These are phyloP conservation scores for Halichoerus grypus DNA, from an alignment of 2,113 vertebrate species.

Conservation along the genomic window DNA sequence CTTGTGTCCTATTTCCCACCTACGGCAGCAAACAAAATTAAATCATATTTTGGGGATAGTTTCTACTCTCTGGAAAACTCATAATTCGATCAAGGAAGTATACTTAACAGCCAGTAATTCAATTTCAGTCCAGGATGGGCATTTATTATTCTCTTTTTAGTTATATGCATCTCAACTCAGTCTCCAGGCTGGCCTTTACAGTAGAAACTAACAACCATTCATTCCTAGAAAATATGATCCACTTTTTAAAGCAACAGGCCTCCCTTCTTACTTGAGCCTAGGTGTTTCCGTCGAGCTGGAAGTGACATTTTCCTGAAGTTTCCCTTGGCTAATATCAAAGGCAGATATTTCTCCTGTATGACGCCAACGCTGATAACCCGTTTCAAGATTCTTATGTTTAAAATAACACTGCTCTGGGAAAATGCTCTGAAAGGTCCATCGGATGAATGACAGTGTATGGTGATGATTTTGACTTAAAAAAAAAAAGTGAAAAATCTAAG, in stretches of 20 bases:
- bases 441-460: not conserved
- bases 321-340: not conserved
- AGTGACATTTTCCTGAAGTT: not conserved
- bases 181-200: constrained; percentile 43
- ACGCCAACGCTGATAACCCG: not conserved
- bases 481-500: not conserved
- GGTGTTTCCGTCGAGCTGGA: not conserved
- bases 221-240: constrained; percentile 39
- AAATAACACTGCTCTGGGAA: not conserved
- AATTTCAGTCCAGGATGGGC: constrained; percentile 56
- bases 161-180: constrained; percentile 43
- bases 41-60: constrained; percentile 29
- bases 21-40: constrained; percentile 50
- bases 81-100: constrained; percentile 69
- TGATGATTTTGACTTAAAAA: constrained; percentile 31
- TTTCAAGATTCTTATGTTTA: not conserved
- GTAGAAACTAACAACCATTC: not conserved
- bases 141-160: constrained; percentile 70
- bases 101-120: constrained; percentile 61
- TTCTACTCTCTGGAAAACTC: constrained; percentile 64
- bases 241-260: constrained; percentile 24
- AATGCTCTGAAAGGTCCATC: not conserved
- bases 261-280: not conserved
- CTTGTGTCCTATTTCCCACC: not conserved
- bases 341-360: not conserved